These are phyloP conservation scores for Oryzias curvinotus DNA, from an alignment of 2,113 vertebrate genomes.

Conservation along the genomic window DNA sequence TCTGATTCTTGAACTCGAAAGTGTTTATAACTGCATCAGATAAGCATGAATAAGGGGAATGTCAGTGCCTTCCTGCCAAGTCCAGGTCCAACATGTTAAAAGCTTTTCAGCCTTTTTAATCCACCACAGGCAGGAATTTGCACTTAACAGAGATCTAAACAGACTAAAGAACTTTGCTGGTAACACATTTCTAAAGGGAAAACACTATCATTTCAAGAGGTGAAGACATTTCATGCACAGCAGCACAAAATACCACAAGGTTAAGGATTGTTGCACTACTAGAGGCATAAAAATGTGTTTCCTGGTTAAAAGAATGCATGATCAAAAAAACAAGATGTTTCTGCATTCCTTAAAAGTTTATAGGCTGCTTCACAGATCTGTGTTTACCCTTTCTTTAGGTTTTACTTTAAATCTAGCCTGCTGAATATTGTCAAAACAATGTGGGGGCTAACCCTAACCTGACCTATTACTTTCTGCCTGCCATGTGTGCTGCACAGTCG, in stretches of 20 bases:
- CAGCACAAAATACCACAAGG: neutral
- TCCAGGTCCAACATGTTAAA: neutral
- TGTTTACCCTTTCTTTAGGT: neutral
- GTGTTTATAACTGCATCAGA: slow-evolving; percentile 1
- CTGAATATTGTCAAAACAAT: slow-evolving; percentile 6
- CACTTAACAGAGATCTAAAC: slow-evolving; percentile 2
- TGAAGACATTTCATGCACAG: neutral
- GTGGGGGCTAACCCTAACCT: neutral
- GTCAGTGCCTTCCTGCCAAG: neutral
- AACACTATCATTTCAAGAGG: neutral
- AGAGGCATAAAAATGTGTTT: neutral
- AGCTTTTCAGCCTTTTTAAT: neutral
- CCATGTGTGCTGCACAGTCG: neutral
- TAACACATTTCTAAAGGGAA: slow-evolving; percentile 3
- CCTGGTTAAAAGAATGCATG: no score
- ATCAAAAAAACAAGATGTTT: no score
- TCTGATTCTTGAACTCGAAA: neutral
- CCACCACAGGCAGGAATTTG: neutral
- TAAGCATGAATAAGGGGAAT: neutral
- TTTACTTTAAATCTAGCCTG: neutral
- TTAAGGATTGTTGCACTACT: neutral
- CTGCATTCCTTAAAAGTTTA: neutral
- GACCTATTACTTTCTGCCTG: neutral
- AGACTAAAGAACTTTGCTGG: slow-evolving; percentile 1
- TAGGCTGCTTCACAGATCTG: neutral